These are phyloP conservation scores for Murina feae DNA, from an alignment of 2,113 vertebrate genomes.

Conservation along the genomic window DNA sequence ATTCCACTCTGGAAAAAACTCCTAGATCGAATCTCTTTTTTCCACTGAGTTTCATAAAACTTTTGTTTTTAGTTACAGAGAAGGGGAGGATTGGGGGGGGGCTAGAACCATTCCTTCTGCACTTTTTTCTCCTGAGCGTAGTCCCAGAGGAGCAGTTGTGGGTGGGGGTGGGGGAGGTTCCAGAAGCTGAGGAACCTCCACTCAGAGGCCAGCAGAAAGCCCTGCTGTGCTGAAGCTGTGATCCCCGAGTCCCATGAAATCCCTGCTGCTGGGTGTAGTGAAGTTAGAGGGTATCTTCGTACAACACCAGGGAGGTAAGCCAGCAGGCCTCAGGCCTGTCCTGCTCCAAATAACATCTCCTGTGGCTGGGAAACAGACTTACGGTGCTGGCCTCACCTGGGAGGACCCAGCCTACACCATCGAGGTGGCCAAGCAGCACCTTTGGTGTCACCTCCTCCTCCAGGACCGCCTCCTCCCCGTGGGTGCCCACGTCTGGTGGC, in stretches of 20 bases:
- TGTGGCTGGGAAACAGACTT: background rate
- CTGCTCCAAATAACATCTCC: background rate
- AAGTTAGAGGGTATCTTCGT: background rate
- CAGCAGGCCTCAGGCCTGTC: background rate
- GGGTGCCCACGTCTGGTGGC: accelerated
- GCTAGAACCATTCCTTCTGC: background rate
- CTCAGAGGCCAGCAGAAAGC: background rate
- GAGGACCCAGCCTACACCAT: accelerated
- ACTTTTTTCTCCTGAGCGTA: background rate
- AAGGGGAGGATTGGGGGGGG: background rate
- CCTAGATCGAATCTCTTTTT: constrained; percentile 11
- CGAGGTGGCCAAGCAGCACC: accelerated
- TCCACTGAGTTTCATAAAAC: background rate
- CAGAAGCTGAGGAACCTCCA: background rate
- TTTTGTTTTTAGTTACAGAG: background rate
- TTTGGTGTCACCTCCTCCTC: background rate
- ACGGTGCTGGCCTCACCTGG: accelerated
- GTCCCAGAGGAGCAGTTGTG: background rate
- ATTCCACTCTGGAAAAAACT: background rate
- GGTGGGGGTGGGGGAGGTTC: too few species aligned
- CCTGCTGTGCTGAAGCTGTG: accelerated
- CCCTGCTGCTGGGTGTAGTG: background rate
- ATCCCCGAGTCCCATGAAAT: background rate
- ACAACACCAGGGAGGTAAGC: background rate
- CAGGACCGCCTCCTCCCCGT: background rate